phyloP scores from a whole-genome alignment of 2,888 invertebrate genomes.

The Galerucella nymphaeae region DNA sequence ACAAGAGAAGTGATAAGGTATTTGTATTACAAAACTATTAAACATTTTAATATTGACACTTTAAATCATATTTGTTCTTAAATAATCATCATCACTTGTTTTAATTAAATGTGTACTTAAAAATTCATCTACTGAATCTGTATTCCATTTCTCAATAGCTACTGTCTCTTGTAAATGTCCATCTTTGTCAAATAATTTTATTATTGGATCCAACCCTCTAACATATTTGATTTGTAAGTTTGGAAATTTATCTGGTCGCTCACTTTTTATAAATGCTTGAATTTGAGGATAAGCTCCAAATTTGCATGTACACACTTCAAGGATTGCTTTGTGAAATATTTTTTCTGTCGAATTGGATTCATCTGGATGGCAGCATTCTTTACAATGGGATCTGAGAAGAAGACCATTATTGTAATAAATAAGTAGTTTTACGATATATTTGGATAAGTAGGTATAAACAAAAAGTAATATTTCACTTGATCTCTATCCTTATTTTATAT shows the following conservation, averaged over 20 bases:
- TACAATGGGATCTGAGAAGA: constrained; percentile 72
- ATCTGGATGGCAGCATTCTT: constrained; percentile 84
- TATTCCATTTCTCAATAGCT: constrained; percentile 98
- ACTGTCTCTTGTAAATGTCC: constrained; percentile 88
- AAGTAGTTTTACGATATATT: background rate
- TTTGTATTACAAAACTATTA: background rate
- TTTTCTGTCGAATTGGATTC: constrained; percentile 73
- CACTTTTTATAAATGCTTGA: constrained; percentile 97
- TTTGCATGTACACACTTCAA: constrained; percentile 98
- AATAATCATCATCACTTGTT: constrained; percentile 70
- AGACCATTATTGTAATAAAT: background rate
- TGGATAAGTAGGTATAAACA: background rate
- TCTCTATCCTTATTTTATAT: background rate
- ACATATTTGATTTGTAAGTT: constrained; percentile 93
- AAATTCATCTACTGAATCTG: constrained; percentile 97
- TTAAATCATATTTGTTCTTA: constrained; percentile 72
- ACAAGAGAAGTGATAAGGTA: background rate
- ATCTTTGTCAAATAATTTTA: constrained; percentile 87
- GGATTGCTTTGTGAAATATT: constrained; percentile 89
- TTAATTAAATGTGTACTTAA: constrained; percentile 86
- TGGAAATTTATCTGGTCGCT: constrained; percentile 88
- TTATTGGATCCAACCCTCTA: constrained; percentile 92
- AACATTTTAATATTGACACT: constrained; percentile 5
- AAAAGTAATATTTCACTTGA: background rate
- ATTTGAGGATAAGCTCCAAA: constrained; percentile 98